phyloP scores from a whole-genome alignment of 2,888 invertebrate genomes.

The Drosophila meridiana region DNA sequence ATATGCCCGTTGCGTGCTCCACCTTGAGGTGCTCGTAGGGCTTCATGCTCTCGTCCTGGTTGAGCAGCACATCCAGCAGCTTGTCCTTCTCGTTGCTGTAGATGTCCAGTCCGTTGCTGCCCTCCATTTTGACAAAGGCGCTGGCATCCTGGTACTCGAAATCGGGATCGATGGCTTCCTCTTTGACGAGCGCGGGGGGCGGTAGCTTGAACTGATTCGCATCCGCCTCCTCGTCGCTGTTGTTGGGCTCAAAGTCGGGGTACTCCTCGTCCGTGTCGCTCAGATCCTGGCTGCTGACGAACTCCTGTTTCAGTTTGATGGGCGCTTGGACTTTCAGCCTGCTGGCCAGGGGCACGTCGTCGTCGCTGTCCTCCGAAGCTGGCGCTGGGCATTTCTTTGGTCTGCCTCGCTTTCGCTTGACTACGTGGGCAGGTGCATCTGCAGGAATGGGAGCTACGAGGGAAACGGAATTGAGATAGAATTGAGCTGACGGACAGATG shows the following conservation, averaged over 20 bases:
- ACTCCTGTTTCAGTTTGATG: conserved; percentile 50
- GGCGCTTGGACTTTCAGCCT: conserved; percentile 52
- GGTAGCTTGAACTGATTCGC: conserved; percentile 56
- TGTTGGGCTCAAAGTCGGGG: conserved; percentile 73
- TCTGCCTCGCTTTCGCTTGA: conserved; percentile 49
- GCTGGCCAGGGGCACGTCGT: conserved; percentile 67
- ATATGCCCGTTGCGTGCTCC: conserved; percentile 62
- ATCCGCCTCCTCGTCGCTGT: conserved; percentile 68
- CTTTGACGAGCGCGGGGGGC: conserved; percentile 61
- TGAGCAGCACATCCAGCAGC: conserved; percentile 75
- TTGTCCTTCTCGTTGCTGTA: conserved; percentile 81
- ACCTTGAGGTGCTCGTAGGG: conserved; percentile 73
- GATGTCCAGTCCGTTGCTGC: conserved; percentile 59
- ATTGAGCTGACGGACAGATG: background rate
- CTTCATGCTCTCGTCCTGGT: conserved; percentile 61
- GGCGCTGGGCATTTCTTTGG: conserved; percentile 43
- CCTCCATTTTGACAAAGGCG: conserved; percentile 75
- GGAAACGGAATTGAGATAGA: background rate
- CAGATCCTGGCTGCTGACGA: conserved; percentile 42
- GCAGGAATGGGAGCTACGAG: conserved; percentile 24
- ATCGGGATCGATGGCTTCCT: conserved; percentile 65
- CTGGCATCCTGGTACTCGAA: conserved; percentile 74
- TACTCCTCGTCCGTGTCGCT: conserved; percentile 77
- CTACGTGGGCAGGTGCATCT: conserved; percentile 12
- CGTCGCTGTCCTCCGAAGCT: conserved; percentile 60